Evolutionary conservation across 92 coral and sea anemone genomes (phyloP).

Genomic region (Heteractis magnifica): DNA sequence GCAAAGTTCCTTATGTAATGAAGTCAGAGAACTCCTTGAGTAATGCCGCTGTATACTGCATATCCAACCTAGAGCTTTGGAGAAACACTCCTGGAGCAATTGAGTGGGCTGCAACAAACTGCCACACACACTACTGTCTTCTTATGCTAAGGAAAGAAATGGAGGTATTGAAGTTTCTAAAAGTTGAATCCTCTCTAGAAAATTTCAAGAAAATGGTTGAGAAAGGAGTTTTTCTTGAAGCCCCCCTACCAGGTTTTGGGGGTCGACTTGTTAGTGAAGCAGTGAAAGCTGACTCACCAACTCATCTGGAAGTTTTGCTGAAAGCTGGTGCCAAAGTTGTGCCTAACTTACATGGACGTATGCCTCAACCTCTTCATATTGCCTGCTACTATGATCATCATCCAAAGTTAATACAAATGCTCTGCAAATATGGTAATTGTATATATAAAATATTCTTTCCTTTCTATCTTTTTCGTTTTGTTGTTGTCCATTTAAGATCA

Average conservation of each 20-base stretch:
- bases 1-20: conserved; percentile 57
- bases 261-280: conserved; percentile 60
- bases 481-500: too few species aligned
- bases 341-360: conserved; percentile 15
- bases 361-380: conserved; percentile 76
- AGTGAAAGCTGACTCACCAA: conserved; percentile 41
- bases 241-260: conserved; percentile 30
- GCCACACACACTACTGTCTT: conserved; percentile 58
- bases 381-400: conserved; percentile 65
- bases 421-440: conserved; percentile 58
- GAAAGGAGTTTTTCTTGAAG: conserved; percentile 62
- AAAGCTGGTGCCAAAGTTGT: conserved; percentile 63
- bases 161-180: conserved; percentile 37
- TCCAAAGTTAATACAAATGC: conserved; percentile 55
- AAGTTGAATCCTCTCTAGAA: conserved; percentile 23
- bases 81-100: conserved; percentile 65
- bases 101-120: conserved; percentile 67
- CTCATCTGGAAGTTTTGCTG: conserved; percentile 44
- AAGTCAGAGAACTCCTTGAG: conserved; percentile 54
- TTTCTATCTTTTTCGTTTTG: neutral
- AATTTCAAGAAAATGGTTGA: conserved; percentile 43
- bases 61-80: conserved; percentile 72
- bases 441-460: neutral
- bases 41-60: conserved; percentile 61
- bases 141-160: conserved; percentile 54